phyloP scores from a whole-genome alignment of 2,888 invertebrate genomes.

The Platycnemis pennipes region DNA sequence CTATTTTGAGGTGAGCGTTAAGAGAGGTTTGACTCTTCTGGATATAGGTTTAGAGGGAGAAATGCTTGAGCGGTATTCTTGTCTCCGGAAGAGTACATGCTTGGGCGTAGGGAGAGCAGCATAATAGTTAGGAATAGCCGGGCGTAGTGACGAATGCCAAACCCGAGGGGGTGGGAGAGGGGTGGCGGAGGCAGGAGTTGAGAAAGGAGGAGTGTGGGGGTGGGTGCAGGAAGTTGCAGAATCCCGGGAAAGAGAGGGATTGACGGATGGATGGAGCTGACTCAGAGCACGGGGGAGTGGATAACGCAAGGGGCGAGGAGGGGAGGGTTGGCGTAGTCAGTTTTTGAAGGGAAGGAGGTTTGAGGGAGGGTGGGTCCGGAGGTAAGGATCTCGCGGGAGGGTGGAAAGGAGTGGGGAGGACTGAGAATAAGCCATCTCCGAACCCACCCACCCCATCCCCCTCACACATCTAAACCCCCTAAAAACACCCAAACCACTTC shows the following conservation, averaged over 20 bases:
- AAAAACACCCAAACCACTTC: neutral
- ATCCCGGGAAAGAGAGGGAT: neutral
- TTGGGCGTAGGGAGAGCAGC: no score
- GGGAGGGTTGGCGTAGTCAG: neutral
- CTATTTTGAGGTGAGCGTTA: no score
- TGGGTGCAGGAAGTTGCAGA: slow-evolving; percentile 4
- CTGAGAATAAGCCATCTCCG: neutral
- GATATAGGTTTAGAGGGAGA: no score
- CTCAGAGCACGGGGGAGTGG: neutral
- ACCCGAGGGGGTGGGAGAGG: neutral
- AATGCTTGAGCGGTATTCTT: no score
- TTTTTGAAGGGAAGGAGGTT: neutral
- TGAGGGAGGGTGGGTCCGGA: neutral
- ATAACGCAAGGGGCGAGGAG: neutral
- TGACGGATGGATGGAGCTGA: slow-evolving; percentile 24
- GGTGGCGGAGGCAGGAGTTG: neutral
- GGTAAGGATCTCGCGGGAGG: neutral
- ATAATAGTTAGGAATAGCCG: no score
- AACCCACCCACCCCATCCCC: neutral
- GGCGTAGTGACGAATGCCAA: no score
- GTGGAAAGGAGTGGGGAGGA: neutral
- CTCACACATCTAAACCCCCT: neutral
- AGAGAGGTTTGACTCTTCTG: no score
- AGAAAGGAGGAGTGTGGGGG: neutral
- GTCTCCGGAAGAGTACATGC: no score